These are phyloP conservation scores for Cheilinus undulatus DNA, from an alignment of 2,113 vertebrate genomes.

Conservation along the genomic window DNA sequence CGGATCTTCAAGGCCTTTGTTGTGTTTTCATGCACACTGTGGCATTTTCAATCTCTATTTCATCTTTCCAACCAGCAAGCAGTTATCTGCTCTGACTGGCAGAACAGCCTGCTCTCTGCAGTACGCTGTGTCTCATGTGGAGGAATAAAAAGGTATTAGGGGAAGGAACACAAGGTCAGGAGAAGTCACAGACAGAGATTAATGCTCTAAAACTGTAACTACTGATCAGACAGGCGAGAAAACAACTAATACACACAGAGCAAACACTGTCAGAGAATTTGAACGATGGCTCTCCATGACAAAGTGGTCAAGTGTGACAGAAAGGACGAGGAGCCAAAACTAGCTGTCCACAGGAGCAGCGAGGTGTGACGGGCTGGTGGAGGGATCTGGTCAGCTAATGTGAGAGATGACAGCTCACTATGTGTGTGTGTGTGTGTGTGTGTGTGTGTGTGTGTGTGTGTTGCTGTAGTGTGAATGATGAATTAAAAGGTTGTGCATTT, in stretches of 20 bases:
- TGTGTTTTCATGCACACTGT: conserved; percentile 9
- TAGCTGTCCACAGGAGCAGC: conserved; percentile 28
- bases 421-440: conserved; percentile 4
- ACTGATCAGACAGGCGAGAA: neutral
- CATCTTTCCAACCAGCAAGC: neutral
- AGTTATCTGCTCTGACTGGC: neutral
- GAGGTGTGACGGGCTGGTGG: conserved; percentile 17
- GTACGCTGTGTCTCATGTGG: neutral
- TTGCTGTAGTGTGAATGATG: no score
- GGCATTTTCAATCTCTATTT: conserved; percentile 18
- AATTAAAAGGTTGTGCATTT: no score
- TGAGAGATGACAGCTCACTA: conserved; percentile 4
- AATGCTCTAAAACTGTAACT: neutral
- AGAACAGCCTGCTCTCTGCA: neutral
- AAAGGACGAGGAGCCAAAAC: conserved; percentile 8
- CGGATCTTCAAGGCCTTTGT: conserved; percentile 9
- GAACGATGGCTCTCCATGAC: neutral
- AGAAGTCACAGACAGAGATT: neutral
- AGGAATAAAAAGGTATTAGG: conserved; percentile 1
- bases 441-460: neutral
- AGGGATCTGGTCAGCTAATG: conserved; percentile 1
- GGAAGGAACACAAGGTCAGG: conserved; percentile 21
- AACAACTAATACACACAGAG: neutral
- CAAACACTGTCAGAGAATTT: neutral
- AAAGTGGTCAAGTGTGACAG: conserved; percentile 1